phyloP scores from a whole-genome alignment of 2,797 vertebrate species.

The Sebastes matsubarae region DNA sequence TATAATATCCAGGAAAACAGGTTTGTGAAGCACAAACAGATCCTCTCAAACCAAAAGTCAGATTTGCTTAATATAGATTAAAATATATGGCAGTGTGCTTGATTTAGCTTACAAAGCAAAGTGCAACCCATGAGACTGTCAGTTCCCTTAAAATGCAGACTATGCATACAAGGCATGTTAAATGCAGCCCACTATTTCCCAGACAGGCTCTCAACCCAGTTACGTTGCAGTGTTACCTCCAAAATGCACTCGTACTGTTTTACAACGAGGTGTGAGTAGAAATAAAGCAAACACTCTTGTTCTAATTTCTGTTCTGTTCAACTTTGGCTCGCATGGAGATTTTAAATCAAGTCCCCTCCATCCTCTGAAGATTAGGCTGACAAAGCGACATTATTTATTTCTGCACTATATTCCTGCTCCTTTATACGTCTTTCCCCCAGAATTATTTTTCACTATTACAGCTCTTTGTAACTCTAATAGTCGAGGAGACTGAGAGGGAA shows the following conservation, averaged over 20 bases:
- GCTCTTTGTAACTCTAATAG: constrained; percentile 58
- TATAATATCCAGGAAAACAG: not conserved
- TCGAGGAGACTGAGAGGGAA: constrained; percentile 51
- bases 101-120: not conserved
- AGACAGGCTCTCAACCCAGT: not conserved
- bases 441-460: constrained; percentile 52
- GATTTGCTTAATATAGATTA: not conserved
- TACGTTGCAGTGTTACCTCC: not conserved
- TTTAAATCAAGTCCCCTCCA: not conserved
- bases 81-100: not conserved
- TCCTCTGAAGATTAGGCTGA: constrained; percentile 15
- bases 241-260: not conserved
- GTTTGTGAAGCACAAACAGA: not conserved
- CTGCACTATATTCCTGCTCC: not conserved
- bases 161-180: not conserved
- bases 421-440: constrained; percentile 16
- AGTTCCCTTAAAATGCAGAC: not conserved
- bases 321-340: not conserved
- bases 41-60: not conserved
- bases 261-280: not conserved
- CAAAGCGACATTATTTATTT: constrained; percentile 20
- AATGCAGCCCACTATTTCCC: not conserved
- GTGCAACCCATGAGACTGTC: not conserved
- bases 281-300: not conserved
- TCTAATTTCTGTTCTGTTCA: constrained; percentile 26